Conservation (phyloP, 2,113 vertebrate species). For the Crypturellus undulatus region DNA sequence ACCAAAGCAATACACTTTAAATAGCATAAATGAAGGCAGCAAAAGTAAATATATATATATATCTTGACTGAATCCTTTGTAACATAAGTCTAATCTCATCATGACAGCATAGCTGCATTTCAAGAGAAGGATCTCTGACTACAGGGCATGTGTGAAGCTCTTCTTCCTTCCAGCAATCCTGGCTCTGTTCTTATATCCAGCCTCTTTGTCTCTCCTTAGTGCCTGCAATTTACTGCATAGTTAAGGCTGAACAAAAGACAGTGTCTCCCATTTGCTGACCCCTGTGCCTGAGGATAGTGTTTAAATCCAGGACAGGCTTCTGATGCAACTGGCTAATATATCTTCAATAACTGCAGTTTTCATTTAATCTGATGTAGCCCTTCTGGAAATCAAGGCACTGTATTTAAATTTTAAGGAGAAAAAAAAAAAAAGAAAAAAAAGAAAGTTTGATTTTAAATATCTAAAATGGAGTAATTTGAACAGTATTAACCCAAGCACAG, state of each 20-base stretch:
- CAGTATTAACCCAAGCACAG: not conserved
- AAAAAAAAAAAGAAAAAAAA: not conserved
- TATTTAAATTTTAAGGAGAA: not conserved
- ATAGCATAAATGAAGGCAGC: not conserved
- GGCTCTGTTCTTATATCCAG: not conserved
- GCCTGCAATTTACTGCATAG: not conserved
- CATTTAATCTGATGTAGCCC: not conserved
- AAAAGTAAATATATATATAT: not conserved
- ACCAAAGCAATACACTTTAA: not conserved
- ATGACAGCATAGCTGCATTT: not conserved
- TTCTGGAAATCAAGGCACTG: not conserved
- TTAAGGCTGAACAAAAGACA: not conserved
- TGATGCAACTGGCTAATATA: not conserved
- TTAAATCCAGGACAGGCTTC: not conserved
- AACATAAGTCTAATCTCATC: not conserved
- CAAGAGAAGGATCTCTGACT: not conserved
- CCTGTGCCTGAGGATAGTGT: not conserved
- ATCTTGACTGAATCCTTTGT: not conserved
- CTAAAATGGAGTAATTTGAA: not conserved
- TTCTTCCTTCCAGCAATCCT: not conserved
- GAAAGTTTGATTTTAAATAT: not conserved
- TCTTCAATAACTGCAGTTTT: not conserved
- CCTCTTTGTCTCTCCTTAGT: not conserved
- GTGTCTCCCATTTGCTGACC: not conserved
- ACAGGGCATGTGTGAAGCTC: not conserved